These are phyloP conservation scores for Dermatemys mawii DNA, from an alignment of 2,113 vertebrate species.

Conservation along the genomic window DNA sequence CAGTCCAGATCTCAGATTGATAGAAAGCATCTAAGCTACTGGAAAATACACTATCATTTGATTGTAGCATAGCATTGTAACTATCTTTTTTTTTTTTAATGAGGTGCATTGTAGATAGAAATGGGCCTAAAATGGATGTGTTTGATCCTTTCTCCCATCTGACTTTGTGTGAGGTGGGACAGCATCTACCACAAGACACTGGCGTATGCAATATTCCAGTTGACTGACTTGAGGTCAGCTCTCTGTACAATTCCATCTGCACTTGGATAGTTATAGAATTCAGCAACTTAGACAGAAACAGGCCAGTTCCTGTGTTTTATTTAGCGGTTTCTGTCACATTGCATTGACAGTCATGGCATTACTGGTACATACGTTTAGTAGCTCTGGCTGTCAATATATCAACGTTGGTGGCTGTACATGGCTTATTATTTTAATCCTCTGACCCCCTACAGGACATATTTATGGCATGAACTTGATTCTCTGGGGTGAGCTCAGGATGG, in stretches of 20 bases:
- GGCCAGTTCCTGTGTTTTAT: not conserved
- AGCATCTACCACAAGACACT: fast-evolving
- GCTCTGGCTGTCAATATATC: not conserved
- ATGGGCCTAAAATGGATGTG: not conserved
- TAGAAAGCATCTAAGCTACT: not conserved
- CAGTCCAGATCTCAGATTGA: not conserved
- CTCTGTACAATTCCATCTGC: not conserved
- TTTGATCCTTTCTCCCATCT: not conserved
- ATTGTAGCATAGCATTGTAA: fast-evolving
- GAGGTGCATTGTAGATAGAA: not conserved
- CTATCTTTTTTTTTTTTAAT: not conserved
- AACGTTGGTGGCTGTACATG: not conserved
- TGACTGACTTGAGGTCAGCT: not conserved
- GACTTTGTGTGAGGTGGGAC: fast-evolving
- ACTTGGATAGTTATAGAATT: not conserved
- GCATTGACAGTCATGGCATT: fast-evolving
- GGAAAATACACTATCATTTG: not conserved
- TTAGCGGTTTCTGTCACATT: fast-evolving
- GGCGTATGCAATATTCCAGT: not conserved
- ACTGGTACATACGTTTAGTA: not conserved
- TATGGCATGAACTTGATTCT: too few species aligned
- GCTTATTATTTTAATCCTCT: not conserved
- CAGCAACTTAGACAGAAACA: not conserved
- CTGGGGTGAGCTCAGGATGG: too few species aligned
- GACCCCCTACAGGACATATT: too few species aligned